A percentile compares a stretch with the other conserved stretches of the same genome.
Evolutionary conservation across 1,140 invertebrate genomes (phyloP).

Genomic region (Leptopilina boulardi): DNA sequence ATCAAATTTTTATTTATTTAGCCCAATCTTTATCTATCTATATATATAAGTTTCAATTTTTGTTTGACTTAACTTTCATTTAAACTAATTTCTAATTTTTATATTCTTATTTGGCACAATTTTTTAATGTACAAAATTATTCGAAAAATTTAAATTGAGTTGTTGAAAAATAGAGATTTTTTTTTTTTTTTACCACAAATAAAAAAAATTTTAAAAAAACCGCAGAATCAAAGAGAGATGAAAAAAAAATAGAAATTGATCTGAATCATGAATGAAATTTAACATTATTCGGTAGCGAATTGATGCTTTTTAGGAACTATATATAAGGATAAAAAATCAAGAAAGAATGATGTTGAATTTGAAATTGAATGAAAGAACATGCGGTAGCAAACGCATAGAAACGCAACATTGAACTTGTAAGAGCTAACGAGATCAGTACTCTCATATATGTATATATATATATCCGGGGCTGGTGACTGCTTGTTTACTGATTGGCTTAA

Average conservation of each 20-base stretch:
- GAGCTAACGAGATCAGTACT: slow-evolving; percentile 75
- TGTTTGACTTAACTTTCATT: no score
- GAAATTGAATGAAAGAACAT: slow-evolving; percentile 44
- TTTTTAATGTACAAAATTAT: no score
- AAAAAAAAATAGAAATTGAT: not conserved
- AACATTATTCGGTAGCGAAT: not conserved
- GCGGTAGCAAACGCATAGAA: slow-evolving; percentile 48
- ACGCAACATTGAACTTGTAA: slow-evolving; percentile 74
- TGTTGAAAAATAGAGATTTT: no score
- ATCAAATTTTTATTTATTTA: no score
- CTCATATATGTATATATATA: no score
- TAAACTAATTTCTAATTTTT: no score
- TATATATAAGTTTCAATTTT: no score
- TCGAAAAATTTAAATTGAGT: no score
- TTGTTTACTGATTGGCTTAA: slow-evolving; percentile 76
- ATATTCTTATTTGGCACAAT: no score
- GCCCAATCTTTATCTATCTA: no score
- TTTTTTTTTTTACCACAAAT: no score
- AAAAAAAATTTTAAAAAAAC: no score
- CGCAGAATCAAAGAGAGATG: not conserved
- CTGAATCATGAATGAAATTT: slow-evolving; percentile 15
- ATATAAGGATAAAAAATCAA: slow-evolving; percentile 40
- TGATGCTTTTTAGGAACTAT: slow-evolving; percentile 35
- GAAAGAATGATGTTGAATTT: slow-evolving; percentile 32
- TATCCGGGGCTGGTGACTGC: slow-evolving; percentile 66